These are phyloP conservation scores for Chloroclysta siterata DNA, from an alignment of 2,888 invertebrate species.

Conservation along the genomic window DNA sequence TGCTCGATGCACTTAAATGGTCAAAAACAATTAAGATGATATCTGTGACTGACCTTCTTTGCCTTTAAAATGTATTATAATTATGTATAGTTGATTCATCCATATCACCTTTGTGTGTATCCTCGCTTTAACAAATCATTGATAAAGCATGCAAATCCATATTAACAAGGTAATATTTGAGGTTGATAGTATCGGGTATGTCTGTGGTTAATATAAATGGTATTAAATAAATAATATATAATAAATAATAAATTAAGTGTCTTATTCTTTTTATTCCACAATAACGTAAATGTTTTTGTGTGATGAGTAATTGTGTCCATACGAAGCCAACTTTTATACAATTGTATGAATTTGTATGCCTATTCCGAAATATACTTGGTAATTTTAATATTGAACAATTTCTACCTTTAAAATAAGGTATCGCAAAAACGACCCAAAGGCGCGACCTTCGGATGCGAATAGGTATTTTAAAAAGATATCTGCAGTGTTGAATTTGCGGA, in stretches of 20 bases:
- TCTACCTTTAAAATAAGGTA: not conserved
- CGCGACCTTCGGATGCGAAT: conserved; percentile 30
- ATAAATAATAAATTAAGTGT: too few species aligned
- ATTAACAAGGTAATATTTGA: not conserved
- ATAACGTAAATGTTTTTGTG: too few species aligned
- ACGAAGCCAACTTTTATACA: too few species aligned
- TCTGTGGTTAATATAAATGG: not conserved
- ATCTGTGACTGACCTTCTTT: conserved; percentile 28
- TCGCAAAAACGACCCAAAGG: not conserved
- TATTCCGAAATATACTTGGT: too few species aligned
- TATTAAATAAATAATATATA: too few species aligned
- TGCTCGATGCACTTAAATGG: conserved; percentile 41
- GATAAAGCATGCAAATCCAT: not conserved
- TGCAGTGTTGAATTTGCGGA: conserved; percentile 26
- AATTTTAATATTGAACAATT: too few species aligned
- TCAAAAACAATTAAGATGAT: conserved; percentile 37
- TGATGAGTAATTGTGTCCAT: too few species aligned
- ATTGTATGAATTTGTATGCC: too few species aligned
- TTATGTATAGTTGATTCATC: conserved; percentile 16
- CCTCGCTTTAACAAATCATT: not conserved
- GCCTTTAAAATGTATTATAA: not conserved
- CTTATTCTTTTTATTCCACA: too few species aligned
- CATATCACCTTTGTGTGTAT: conserved; percentile 4
- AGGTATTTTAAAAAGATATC: conserved; percentile 29
- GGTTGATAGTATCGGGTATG: not conserved